These are phyloP conservation scores for Sebastes glaucus DNA, from an alignment of 2,797 vertebrate species.

Conservation along the genomic window DNA sequence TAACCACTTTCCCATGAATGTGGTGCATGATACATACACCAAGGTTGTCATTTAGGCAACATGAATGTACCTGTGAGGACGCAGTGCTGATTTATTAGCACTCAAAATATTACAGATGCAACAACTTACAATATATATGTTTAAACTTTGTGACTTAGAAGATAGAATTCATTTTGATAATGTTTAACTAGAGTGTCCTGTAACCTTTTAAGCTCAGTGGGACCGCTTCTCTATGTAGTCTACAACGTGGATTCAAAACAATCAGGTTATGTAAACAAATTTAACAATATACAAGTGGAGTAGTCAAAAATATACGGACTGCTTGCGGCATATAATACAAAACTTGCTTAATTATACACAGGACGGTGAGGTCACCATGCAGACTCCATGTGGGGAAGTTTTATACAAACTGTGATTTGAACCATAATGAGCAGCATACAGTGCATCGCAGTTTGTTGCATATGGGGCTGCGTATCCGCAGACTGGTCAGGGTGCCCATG, in stretches of 20 bases:
- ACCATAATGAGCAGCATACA: background rate
- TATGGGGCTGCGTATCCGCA: too few species aligned
- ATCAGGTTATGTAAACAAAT: background rate
- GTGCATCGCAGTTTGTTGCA: too few species aligned
- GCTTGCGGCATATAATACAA: background rate
- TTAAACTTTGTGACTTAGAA: background rate
- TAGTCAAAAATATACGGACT: background rate
- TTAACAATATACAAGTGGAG: background rate
- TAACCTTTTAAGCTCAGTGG: background rate
- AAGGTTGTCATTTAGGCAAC: background rate
- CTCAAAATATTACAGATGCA: background rate
- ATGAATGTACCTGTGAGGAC: background rate
- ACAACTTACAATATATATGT: background rate
- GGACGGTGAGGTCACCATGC: background rate
- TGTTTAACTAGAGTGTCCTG: background rate
- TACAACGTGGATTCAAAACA: background rate
- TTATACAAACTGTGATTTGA: background rate
- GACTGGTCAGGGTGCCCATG: too few species aligned
- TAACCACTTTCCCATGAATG: background rate
- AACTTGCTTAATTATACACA: background rate
- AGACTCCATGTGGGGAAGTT: background rate
- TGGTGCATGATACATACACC: background rate
- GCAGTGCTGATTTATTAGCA: background rate
- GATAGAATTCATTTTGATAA: background rate
- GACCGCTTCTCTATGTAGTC: background rate